Conservation (phyloP, 2,888 invertebrate species). For the Polydesmus complanatus region DNA sequence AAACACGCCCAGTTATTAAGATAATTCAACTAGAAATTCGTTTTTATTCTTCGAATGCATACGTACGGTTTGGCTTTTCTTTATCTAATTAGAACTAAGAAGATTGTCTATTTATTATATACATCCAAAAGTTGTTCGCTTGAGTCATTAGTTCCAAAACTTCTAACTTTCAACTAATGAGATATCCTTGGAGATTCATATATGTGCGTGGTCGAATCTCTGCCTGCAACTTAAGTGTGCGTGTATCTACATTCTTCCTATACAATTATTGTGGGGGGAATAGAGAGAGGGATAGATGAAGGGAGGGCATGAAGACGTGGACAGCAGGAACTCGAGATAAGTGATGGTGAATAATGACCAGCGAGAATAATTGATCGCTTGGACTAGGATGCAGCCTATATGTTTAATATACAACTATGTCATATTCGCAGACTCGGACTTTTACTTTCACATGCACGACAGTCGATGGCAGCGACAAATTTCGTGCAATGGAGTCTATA, state of each 20-base stretch:
- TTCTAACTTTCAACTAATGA: neutral
- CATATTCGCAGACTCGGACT: neutral
- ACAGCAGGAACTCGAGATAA: neutral
- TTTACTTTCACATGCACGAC: neutral
- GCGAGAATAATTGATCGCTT: slow-evolving; percentile 4
- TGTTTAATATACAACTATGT: neutral
- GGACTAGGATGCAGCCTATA: neutral
- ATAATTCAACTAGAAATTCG: too few species aligned
- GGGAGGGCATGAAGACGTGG: neutral
- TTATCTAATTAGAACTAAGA: too few species aligned
- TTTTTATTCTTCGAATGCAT: too few species aligned
- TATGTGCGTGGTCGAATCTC: neutral
- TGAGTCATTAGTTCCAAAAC: too few species aligned
- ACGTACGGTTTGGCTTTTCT: too few species aligned
- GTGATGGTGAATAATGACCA: slow-evolving; percentile 10
- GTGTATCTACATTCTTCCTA: neutral
- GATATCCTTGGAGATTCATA: neutral
- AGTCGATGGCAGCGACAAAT: neutral
- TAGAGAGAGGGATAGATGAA: neutral
- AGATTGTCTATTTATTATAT: too few species aligned
- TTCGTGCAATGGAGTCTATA: too few species aligned
- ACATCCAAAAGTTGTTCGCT: too few species aligned
- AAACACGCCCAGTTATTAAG: too few species aligned
- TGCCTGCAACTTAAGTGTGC: neutral
- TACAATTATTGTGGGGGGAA: neutral